Evolutionary conservation across 2,797 vertebrate species (phyloP).

Genomic region (Alectoris magna): DNA sequence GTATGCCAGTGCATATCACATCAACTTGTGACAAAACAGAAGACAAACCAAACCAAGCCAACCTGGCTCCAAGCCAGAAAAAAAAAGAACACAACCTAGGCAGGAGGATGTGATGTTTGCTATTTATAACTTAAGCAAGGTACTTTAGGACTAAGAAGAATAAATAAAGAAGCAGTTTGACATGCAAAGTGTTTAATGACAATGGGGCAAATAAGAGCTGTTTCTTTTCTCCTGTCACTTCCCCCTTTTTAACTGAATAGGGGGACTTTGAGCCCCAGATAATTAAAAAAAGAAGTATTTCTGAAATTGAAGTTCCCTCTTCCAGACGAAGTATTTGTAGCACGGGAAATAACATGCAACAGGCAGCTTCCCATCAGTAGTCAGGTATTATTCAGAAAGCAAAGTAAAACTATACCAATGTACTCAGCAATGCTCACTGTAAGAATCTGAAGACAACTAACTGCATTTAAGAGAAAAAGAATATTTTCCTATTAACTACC

Average conservation of each 20-base stretch:
- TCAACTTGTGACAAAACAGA: conserved; percentile 2
- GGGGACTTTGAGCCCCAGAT: not conserved
- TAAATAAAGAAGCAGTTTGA: not conserved
- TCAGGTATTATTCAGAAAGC: not conserved
- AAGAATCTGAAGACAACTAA: not conserved
- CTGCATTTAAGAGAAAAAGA: not conserved
- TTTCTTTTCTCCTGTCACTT: not conserved
- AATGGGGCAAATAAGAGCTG: not conserved
- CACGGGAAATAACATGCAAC: not conserved
- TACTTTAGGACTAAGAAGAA: not conserved
- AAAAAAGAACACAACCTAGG: not conserved
- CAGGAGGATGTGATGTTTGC: not conserved
- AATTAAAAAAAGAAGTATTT: not conserved
- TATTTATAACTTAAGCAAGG: not conserved
- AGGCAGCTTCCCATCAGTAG: not conserved
- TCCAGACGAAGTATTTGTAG: not conserved
- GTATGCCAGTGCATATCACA: not conserved
- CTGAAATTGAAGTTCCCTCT: not conserved
- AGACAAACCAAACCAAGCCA: not conserved
- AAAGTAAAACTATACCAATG: not conserved
- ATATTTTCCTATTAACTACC: not conserved
- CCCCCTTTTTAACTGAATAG: not conserved
- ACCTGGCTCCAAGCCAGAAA: not conserved
- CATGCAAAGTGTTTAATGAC: not conserved
- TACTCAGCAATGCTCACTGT: not conserved